Base-by-base conservation (phyloP, 2,888 invertebrate genomes). In the Allolobophora icterica region DNA sequence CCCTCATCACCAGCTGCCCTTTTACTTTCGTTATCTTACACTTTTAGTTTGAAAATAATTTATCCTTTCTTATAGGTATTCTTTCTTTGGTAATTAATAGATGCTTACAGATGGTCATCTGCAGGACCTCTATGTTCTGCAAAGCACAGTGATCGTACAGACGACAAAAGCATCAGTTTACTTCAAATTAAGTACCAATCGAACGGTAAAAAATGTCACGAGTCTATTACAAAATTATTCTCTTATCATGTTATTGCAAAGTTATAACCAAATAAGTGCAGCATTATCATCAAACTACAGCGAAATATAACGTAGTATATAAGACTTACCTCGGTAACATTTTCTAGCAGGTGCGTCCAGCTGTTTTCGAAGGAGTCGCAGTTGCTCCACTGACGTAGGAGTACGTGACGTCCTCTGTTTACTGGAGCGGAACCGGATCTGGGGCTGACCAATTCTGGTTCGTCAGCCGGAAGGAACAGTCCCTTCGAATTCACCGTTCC, bases 321-420 rank as follows among this genome's bases (percentile, higher is more conserved):
- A 6, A 71, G 5, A 30, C 3, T 58, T n/a, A 71, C 71, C 30
- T 71, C 71, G 0, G 71, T 71, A 17, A 8, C 6, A n/a, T 71
- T 71, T 8, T 71, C 71, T 0, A 71, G n/a, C 87, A 87, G 6
- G 15, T 38, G 87, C 11, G 35, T 87, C 87, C 87, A 87, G 35
- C 38, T 87, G 35, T 17, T 35, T 87, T 87, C 87, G 6, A 87
- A 38, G 0, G 87, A 87, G 87, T 87, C 87, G 34, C 38, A 87
- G 38, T 87, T 87, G 19, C 87, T 87, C 87, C 34, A 87, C 87
- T 87, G 87, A 87, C 87, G 87, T 35, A 38, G 24, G 6, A 87
- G 38, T 3, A 34, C 34, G 38, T 87, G 87, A 87, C 87, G 87
- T 87, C 35, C 38, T 87, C 21, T 33, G 87, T 34, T 87, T 34